phyloP scores from a whole-genome alignment of 1,140 invertebrate species.

The Heliconius hewitsoni region DNA sequence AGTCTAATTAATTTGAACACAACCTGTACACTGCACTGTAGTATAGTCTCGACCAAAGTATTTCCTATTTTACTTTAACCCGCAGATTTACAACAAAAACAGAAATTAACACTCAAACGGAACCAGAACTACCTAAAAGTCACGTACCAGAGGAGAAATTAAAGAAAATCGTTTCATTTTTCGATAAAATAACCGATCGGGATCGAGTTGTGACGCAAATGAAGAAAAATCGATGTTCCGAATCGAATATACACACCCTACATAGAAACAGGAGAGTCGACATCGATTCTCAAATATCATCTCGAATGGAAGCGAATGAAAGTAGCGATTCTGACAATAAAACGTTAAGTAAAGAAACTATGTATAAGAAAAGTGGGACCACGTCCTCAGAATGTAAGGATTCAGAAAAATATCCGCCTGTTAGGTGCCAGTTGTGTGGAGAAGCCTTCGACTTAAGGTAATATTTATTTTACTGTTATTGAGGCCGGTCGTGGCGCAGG shows the following conservation, averaged over 20 bases:
- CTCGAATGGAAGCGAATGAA: not conserved
- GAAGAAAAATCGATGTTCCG: conserved; percentile 48
- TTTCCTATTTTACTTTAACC: not conserved
- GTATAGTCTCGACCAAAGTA: not conserved
- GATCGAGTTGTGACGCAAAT: conserved; percentile 55
- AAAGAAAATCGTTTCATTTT: conserved; percentile 72
- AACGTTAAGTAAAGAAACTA: not conserved
- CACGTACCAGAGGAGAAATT: conserved; percentile 65
- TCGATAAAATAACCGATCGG: conserved; percentile 63
- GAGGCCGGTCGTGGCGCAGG: too few relatives aligned
- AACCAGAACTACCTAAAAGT: conserved; percentile 51
- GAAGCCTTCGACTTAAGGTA: conserved; percentile 61
- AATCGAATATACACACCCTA: conserved; percentile 42
- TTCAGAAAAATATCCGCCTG: conserved; percentile 41
- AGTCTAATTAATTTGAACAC: too few relatives aligned
- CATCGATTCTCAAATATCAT: conserved; percentile 14
- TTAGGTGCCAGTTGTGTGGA: conserved; percentile 59
- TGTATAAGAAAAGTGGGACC: not conserved
- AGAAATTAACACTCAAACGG: conserved; percentile 63
- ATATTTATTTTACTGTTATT: not conserved
- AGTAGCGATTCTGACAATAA: conserved; percentile 43
- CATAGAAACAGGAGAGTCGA: conserved; percentile 28
- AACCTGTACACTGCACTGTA: too few relatives aligned
- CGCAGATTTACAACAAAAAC: conserved; percentile 43
- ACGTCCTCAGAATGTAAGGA: conserved; percentile 45